Evolutionary conservation across 2,888 invertebrate species (phyloP).

Genomic region (Notocelia uddmanniana): DNA sequence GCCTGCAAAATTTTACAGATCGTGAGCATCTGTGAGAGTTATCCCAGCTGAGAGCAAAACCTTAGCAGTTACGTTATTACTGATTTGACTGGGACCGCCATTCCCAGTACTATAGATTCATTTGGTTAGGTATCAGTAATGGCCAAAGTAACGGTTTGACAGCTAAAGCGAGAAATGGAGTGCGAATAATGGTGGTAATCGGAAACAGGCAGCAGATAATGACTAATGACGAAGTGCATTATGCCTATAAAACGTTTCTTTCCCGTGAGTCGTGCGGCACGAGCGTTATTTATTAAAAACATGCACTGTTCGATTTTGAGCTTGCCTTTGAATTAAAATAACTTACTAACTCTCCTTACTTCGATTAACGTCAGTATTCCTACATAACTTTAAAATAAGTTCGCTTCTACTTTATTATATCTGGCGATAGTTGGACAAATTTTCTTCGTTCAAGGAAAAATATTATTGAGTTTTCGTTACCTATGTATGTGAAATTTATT

Average conservation of each 20-base stretch:
- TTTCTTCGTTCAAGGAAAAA: not conserved
- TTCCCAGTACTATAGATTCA: conserved; percentile 15
- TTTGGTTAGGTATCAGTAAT: conserved; percentile 30
- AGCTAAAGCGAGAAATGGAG: conserved; percentile 40
- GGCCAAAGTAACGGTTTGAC: conserved; percentile 32
- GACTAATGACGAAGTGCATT: conserved; percentile 41
- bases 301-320: not conserved
- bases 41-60: conserved; percentile 13
- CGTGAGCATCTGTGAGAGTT: conserved; percentile 9
- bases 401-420: not conserved
- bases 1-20: conserved; percentile 8
- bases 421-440: not conserved
- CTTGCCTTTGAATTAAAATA: not conserved
- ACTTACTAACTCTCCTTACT: not conserved
- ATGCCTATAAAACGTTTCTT: conserved; percentile 38
- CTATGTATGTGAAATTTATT: conserved; percentile 7
- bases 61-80: not conserved
- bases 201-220: conserved; percentile 31
- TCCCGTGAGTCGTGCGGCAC: conserved; percentile 41
- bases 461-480: conserved; percentile 16
- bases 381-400: not conserved
- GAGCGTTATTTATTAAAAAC: conserved; percentile 1
- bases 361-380: not conserved
- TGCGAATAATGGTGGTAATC: conserved; percentile 40
- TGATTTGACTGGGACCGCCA: not conserved